Percentiles rank a stretch among this genome's conserved stretches.
phyloP scores from a whole-genome alignment of 2,888 invertebrate species.

The Eumerus sabulonum region DNA sequence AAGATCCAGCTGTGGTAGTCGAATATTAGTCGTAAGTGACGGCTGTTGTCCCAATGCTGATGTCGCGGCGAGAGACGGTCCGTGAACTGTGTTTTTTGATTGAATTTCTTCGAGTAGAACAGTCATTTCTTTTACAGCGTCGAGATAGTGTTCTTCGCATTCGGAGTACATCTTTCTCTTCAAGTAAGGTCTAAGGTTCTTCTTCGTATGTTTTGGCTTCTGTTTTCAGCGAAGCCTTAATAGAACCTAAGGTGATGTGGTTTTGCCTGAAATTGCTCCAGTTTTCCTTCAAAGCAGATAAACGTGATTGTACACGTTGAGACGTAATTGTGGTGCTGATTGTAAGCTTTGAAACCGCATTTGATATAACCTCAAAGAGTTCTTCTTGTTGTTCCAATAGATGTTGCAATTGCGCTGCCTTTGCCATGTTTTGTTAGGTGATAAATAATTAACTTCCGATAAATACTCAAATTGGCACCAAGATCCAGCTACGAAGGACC shows the following conservation, averaged over 20 bases:
- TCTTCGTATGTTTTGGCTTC: no score
- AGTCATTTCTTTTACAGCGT: slow-evolving; percentile 9
- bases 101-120: slow-evolving; percentile 14
- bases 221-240: no score
- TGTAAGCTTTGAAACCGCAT: slow-evolving; percentile 24
- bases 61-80: not conserved
- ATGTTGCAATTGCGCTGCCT: slow-evolving; percentile 25
- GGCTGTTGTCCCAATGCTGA: not conserved
- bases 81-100: slow-evolving; percentile 2
- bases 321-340: slow-evolving; percentile 2
- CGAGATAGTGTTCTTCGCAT: slow-evolving; percentile 15
- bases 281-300: slow-evolving; percentile 15
- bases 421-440: slow-evolving; percentile 18
- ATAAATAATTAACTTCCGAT: slow-evolving; percentile 11
- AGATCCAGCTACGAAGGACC: slow-evolving; percentile 21
- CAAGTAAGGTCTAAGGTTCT: slow-evolving; percentile 7
- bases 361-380: slow-evolving; percentile 16
- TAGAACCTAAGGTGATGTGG: no score
- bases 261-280: slow-evolving; percentile 8
- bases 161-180: slow-evolving; percentile 12
- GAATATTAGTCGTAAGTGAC: slow-evolving; percentile 9
- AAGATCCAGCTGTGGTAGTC: slow-evolving; percentile 19
- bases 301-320: slow-evolving; percentile 25
- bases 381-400: slow-evolving; percentile 27
- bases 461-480: slow-evolving; percentile 15